Evolutionary conservation across 1,140 invertebrate genomes (phyloP), one percentile per base, ranked within the genome.

Genomic region (Euura saliciscinereae): DNA sequence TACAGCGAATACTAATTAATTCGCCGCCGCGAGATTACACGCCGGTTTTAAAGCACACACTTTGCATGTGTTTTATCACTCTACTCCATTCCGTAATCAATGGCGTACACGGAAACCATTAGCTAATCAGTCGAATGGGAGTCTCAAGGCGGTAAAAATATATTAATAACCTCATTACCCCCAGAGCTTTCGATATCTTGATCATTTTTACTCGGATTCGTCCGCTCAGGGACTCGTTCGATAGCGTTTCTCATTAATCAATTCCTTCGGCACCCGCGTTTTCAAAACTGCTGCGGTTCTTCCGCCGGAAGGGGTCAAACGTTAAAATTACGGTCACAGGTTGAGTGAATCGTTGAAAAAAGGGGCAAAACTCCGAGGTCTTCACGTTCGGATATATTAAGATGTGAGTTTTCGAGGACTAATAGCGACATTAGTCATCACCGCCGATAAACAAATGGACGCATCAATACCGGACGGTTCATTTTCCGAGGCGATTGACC

Each of bases 401-500:
- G 78, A 82, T 74, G 78, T 80, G 70, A 70, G 73, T 77, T 77
- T 82, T 79, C 68, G 77, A 67, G 66, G 44, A 74, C 80, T 85
- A 86, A 86, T 83, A 84, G 82, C 84, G 78, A 80, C 82, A 85
- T 86, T 83, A 86, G 78, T 85, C 83, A 84, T 84, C 84, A 69
- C 78, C 73, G 73, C 78, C 79, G 82, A 86, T 84, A 86, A 78
- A 82, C 80, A 83, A 86, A 85, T 84, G 83, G 84, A 84, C 76
- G 82, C 82, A 86, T 83, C 82, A 84, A 82, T 84, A 83, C 83
- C 73, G 68, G 51, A n/a, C 51, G 51, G n/a, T 8, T 67, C 8
- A 44, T 67, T 67, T 28, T n/a, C 66, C 43, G 13, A 28, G 7
- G 67, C 68, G 67, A 71, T 59, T 66, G 69, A 79, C 75, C 74